phyloP scores from a whole-genome alignment of 2,888 invertebrate species.

The Dinocampus coccinellae region DNA sequence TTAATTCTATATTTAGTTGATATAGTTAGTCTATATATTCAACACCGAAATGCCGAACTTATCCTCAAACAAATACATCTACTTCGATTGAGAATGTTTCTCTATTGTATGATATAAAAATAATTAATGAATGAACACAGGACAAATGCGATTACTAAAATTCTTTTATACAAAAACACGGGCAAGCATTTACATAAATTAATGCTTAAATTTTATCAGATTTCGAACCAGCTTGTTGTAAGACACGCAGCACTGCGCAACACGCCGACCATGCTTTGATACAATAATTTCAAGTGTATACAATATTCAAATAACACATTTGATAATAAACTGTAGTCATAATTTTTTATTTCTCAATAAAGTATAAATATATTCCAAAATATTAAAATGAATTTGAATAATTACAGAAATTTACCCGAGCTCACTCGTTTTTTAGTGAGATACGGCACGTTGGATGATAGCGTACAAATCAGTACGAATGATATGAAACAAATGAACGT shows the following conservation, averaged over 20 bases:
- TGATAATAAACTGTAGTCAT: not conserved
- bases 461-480: slow-evolving; percentile 39
- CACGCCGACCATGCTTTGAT: slow-evolving; percentile 57
- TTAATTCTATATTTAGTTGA: too few relatives aligned
- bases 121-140: not conserved
- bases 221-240: slow-evolving; percentile 42
- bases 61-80: too few relatives aligned
- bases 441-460: slow-evolving; percentile 57
- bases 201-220: slow-evolving; percentile 30
- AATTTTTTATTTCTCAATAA: not conserved
- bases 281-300: slow-evolving; percentile 32
- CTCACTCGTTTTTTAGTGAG: slow-evolving; percentile 46
- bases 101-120: too few relatives aligned
- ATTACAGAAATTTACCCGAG: slow-evolving; percentile 45
- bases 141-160: not conserved
- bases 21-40: too few relatives aligned
- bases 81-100: too few relatives aligned
- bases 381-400: slow-evolving; percentile 20
- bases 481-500: not conserved
- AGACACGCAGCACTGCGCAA: slow-evolving; percentile 31
- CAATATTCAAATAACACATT: not conserved
- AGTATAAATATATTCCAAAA: not conserved
- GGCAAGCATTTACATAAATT: not conserved
- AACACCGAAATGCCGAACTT: too few relatives aligned
- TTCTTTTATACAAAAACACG: not conserved